A percentile compares a stretch with the other conserved stretches of the same genome.
Evolutionary conservation across 35 echinoderm and acorn worm genomes (phyloP).

Genomic region (Ophioderma brevispina): DNA sequence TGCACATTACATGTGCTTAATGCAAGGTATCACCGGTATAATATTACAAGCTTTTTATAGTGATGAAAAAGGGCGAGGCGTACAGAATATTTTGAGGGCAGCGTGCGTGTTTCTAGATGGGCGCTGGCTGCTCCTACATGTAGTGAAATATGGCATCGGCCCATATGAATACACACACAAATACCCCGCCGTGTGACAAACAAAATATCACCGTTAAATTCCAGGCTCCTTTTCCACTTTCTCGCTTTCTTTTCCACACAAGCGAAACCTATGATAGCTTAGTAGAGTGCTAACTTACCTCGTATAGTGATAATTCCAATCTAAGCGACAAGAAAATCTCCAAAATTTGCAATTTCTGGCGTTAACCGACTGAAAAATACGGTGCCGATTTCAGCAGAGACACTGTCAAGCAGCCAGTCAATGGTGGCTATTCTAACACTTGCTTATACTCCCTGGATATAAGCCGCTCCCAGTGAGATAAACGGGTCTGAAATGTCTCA

Average conservation of each 20-base stretch:
- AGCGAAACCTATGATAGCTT: not conserved
- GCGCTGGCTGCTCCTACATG: not conserved
- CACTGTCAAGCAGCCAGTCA: slow-evolving; percentile 8
- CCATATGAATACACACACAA: not conserved
- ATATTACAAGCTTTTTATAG: no score
- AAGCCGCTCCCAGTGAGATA: not conserved
- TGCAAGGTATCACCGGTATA: no score
- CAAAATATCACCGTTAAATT: not conserved
- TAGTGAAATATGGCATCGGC: not conserved
- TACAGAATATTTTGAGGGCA: not conserved
- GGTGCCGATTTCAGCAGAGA: not conserved
- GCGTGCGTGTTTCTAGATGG: not conserved
- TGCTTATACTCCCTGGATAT: not conserved
- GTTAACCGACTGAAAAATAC: not conserved
- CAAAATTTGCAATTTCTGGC: not conserved
- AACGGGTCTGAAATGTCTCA: not conserved
- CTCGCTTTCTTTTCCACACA: not conserved
- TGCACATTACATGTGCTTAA: no score
- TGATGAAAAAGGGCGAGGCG: slow-evolving; percentile 6
- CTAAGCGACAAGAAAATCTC: not conserved
- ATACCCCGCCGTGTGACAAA: not conserved
- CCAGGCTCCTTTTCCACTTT: not conserved
- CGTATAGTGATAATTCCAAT: not conserved
- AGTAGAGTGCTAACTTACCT: not conserved
- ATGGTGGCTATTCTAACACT: slow-evolving; percentile 10